Evolutionary conservation across 1,140 invertebrate species (phyloP).

Genomic region (Ostrea edulis): DNA sequence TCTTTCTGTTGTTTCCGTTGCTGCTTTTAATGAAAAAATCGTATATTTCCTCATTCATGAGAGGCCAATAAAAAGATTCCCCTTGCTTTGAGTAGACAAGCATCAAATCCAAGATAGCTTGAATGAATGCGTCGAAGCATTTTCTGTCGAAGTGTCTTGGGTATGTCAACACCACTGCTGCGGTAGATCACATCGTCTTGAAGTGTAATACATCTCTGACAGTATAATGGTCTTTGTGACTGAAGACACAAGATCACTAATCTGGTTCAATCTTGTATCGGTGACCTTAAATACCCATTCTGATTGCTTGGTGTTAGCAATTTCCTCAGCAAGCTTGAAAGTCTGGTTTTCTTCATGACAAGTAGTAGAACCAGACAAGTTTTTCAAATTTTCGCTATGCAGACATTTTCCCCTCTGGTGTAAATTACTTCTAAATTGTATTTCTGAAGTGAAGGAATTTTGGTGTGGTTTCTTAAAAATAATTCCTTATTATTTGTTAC

Average conservation of each 20-base stretch:
- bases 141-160: constrained; percentile 3
- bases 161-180: constrained; percentile 50
- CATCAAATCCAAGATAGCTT: no score
- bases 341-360: constrained; percentile 71
- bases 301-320: constrained; percentile 7
- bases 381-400: no score
- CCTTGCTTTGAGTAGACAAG: no score
- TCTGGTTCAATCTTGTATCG: no score
- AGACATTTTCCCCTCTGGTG: no score
- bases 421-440: no score
- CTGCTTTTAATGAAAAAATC: no score
- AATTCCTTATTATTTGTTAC: constrained; percentile 51
- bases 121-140: constrained; percentile 33
- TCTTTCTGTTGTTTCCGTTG: no score
- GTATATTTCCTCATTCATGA: no score
- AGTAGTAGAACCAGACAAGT: background rate
- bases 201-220: constrained; percentile 40
- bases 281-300: background rate
- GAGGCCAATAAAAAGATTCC: no score
- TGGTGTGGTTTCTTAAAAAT: constrained; percentile 58
- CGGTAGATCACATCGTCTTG: constrained; percentile 53
- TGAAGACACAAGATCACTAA: no score
- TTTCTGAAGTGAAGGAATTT: constrained; percentile 48
- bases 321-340: background rate
- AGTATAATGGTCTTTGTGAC: constrained; percentile 3